These are phyloP conservation scores for Pterostichus niger DNA, from an alignment of 2,888 invertebrate species.

Conservation along the genomic window DNA sequence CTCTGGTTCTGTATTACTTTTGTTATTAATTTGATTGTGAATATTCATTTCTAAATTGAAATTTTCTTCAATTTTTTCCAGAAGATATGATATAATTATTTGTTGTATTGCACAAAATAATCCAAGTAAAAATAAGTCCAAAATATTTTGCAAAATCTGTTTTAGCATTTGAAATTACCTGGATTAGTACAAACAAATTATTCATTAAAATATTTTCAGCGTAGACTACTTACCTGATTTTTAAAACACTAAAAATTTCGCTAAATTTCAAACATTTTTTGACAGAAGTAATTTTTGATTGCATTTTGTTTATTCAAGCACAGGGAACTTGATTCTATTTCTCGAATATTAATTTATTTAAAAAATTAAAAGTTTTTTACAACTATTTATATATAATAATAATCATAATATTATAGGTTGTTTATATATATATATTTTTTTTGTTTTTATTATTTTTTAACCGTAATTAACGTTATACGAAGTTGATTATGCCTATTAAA, in stretches of 20 bases:
- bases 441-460: constrained; percentile 28
- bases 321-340: not conserved
- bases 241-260: constrained; percentile 4
- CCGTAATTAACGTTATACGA: constrained; percentile 15
- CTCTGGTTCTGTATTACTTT: not conserved
- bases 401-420: constrained; percentile 21
- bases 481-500: constrained; percentile 10
- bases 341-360: constrained; percentile 35
- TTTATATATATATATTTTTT: constrained; percentile 32
- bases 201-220: not conserved
- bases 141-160: not conserved
- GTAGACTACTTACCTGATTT: not conserved
- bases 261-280: not conserved
- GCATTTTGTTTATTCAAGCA: constrained; percentile 6
- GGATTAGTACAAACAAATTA: too few species aligned
- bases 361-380: constrained; percentile 62
- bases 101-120: constrained; percentile 30
- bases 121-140: not conserved
- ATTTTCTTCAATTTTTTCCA: not conserved
- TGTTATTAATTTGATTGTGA: not conserved
- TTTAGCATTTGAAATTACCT: not conserved
- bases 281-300: constrained; percentile 10
- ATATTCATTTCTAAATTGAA: constrained; percentile 17
- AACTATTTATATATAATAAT: constrained; percentile 58
- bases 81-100: not conserved